Evolutionary conservation across 2,797 vertebrate species (phyloP), one percentile per base, ranked within the genome.

Genomic region (Macropus fuliginosus): DNA sequence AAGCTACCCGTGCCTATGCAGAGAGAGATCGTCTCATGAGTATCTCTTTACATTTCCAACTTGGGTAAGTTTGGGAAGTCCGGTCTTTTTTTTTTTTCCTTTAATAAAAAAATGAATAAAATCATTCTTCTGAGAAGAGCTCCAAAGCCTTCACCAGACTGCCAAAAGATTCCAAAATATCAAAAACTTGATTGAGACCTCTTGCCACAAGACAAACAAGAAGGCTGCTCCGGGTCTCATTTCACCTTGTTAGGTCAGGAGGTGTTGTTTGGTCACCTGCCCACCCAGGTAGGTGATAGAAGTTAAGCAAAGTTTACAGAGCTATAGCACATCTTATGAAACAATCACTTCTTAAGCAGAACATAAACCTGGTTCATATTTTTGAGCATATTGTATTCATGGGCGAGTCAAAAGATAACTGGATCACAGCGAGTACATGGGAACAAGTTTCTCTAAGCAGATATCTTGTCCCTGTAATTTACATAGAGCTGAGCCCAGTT

Each of bases 171-270:
- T n/a, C 34, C 62, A 66, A 66, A 34, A 66, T n/a, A 5, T 62
- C 59, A 4, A 14, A 62, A 14, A 34, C 14, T 62, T 62, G 31
- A 14, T 62, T 4, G 31, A n/a, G 62, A 66, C 16, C 14, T 66
- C 34, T 13, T 66, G 34, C 34, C 62, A 14, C 3, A 2, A 24
- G 14, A n/a, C 91, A 74, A n/a, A 12, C 9, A 6, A n/a, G 50
- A 54, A 55, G 54, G 66, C 52, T 31, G 93, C 90, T 95, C 81
- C 94, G 55, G 91, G 56, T 52, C 94, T 91, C 21, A 0, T 54
- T 90, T 96, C 40, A 87, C 66, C n/a, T 4, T n/a, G 62, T 1
- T 29, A 56, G 40, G 74, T 24, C 81, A 90, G 81, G 27, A 89
- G 54, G 18, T 92, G 2, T 18, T 31, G 87, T n/a, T 93, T 93